These are phyloP conservation scores for Umimayanthus kanabou DNA, from an alignment of 92 coral and sea anemone genomes.

Conservation along the genomic window DNA sequence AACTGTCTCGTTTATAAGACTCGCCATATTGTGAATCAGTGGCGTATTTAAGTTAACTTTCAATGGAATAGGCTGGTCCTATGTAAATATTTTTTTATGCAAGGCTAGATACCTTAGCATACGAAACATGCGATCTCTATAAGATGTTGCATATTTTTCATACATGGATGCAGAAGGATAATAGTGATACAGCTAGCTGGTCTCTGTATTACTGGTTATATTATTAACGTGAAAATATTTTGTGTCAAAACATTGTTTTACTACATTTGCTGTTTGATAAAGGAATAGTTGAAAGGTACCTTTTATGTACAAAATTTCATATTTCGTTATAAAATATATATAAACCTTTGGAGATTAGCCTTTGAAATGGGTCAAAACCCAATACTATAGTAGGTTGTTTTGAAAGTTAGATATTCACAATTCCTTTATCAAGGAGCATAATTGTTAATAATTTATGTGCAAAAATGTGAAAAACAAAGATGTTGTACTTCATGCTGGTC, in stretches of 20 bases:
- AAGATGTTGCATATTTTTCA: slow-evolving; percentile 66
- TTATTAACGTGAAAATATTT: slow-evolving; percentile 65
- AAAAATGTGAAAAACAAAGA: slow-evolving; percentile 42
- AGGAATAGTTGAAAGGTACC: slow-evolving; percentile 54
- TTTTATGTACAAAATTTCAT: slow-evolving; percentile 47
- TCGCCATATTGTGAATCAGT: neutral
- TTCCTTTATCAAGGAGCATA: slow-evolving; percentile 86
- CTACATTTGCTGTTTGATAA: slow-evolving; percentile 71
- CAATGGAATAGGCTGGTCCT: slow-evolving; percentile 85
- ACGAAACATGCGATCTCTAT: slow-evolving; percentile 26
- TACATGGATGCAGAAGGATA: slow-evolving; percentile 49
- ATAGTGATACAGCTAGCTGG: slow-evolving; percentile 58
- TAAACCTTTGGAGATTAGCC: slow-evolving; percentile 27
- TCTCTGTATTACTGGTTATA: slow-evolving; percentile 68
- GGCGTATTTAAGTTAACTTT: slow-evolving; percentile 40
- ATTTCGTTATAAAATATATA: slow-evolving; percentile 55
- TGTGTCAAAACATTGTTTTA: slow-evolving; percentile 68
- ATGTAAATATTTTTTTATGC: slow-evolving; percentile 79
- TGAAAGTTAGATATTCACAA: slow-evolving; percentile 55
- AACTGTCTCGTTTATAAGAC: slow-evolving; percentile 7
- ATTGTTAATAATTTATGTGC: slow-evolving; percentile 56
- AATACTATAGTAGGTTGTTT: slow-evolving; percentile 14
- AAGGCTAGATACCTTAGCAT: slow-evolving; percentile 28
- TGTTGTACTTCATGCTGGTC: slow-evolving; percentile 87
- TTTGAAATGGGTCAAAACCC: slow-evolving; percentile 66